Evolutionary conservation across 2,113 vertebrate species (phyloP).

Genomic region (Daubentonia madagascariensis): DNA sequence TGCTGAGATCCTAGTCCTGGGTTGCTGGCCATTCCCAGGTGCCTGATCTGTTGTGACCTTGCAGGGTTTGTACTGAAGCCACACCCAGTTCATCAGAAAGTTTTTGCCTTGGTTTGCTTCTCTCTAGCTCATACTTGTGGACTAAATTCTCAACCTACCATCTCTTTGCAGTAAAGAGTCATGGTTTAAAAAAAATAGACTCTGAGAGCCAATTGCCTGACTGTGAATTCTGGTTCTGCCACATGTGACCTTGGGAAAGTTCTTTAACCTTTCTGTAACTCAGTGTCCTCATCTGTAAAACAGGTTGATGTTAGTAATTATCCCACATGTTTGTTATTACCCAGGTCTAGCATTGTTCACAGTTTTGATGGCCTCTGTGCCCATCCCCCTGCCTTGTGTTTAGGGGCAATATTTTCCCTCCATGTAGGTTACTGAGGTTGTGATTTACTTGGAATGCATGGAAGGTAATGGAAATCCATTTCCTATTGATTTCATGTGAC

Average conservation of each 20-base stretch:
- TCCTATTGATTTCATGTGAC: neutral
- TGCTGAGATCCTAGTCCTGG: neutral
- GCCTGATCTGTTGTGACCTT: neutral
- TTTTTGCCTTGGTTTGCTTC: neutral
- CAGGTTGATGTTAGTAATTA: neutral
- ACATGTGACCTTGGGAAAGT: neutral
- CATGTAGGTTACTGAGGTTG: neutral
- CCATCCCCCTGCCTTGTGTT: neutral
- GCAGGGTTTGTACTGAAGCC: neutral
- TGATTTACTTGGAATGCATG: neutral
- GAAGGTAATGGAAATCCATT: neutral
- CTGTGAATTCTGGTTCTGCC: neutral
- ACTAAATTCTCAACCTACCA: neutral
- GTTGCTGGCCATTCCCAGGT: neutral
- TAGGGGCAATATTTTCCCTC: neutral
- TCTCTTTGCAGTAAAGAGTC: neutral
- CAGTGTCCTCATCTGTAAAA: neutral
- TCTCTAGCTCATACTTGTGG: neutral
- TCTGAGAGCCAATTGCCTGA: neutral
- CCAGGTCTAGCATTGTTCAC: neutral
- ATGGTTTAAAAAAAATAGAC: neutral
- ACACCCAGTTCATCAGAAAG: rapidly evolving
- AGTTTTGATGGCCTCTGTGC: neutral
- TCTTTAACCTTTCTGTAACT: neutral
- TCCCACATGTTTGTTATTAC: neutral